phyloP scores from a whole-genome alignment of 2,113 vertebrate species.

The Polyodon spathula region DNA sequence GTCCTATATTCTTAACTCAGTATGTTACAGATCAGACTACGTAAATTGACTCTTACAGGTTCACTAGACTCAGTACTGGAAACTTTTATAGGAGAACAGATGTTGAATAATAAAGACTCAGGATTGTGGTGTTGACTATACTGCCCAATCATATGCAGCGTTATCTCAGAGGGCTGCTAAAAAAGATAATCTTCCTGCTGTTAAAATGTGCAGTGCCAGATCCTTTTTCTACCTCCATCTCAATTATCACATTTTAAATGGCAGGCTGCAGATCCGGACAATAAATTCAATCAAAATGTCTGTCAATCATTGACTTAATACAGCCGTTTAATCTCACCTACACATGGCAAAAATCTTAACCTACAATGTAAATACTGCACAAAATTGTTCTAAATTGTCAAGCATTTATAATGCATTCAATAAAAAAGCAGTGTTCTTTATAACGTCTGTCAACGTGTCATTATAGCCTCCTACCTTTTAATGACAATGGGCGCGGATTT shows the following conservation, averaged over 20 bases:
- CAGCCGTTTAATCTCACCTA: no score
- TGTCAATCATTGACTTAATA: no score
- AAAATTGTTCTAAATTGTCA: no score
- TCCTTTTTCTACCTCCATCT: neutral
- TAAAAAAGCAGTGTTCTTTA: no score
- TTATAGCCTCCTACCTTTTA: no score
- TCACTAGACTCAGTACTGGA: neutral
- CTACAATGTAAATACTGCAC: no score
- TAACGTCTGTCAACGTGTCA: no score
- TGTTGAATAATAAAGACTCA: neutral
- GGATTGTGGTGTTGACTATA: neutral
- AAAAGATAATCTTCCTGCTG: neutral
- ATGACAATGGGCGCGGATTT: no score
- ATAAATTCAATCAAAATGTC: no score
- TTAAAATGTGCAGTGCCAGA: neutral
- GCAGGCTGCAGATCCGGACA: no score
- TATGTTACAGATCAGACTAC: neutral
- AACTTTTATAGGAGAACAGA: neutral
- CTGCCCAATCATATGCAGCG: neutral
- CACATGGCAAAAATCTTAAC: no score
- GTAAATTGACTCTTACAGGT: neutral
- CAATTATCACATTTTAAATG: slow-evolving; percentile 2
- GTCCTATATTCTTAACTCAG: neutral
- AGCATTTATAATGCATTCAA: no score
- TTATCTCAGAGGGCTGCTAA: neutral